A percentile compares a stretch with the other conserved stretches of the same genome.
phyloP scores from a whole-genome alignment of 2,113 vertebrate genomes.

The Coreoperca whiteheadi region DNA sequence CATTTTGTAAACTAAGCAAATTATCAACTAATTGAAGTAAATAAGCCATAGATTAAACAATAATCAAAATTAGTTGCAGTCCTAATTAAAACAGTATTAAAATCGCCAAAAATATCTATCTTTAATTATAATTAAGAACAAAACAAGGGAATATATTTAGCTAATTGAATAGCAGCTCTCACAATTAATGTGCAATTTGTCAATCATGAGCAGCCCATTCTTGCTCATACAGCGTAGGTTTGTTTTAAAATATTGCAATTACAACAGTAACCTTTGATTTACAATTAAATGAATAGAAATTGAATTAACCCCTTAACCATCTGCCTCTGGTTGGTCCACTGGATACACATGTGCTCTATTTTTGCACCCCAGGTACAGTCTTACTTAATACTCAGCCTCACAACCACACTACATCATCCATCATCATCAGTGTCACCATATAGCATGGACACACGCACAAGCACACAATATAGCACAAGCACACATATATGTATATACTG shows the following conservation, averaged over 20 bases:
- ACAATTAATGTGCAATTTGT: background rate
- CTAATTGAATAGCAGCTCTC: background rate
- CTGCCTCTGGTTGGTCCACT: conserved; percentile 15
- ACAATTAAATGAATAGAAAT: background rate
- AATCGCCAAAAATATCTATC: background rate
- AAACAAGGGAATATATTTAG: background rate
- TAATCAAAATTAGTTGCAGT: background rate
- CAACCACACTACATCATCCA: conserved; percentile 54
- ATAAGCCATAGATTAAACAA: background rate
- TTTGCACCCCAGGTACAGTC: conserved; percentile 32
- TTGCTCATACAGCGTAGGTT: background rate
- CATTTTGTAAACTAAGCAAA: background rate
- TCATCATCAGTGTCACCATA: conserved; percentile 61
- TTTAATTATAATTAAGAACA: background rate
- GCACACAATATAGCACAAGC: background rate
- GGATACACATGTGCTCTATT: conserved; percentile 34
- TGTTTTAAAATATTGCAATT: background rate
- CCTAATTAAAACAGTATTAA: background rate
- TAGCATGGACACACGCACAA: conserved; percentile 21
- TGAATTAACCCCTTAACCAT: conserved; percentile 21
- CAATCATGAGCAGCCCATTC: background rate
- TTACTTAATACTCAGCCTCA: conserved; percentile 32
- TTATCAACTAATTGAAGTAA: background rate
- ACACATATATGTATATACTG: too few species aligned
- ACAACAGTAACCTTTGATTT: conserved; percentile 3